A percentile compares a stretch with the other conserved stretches of the same genome.
phyloP scores from a whole-genome alignment of 2,113 vertebrate genomes.

The Ophthalmolycus amberensis region DNA sequence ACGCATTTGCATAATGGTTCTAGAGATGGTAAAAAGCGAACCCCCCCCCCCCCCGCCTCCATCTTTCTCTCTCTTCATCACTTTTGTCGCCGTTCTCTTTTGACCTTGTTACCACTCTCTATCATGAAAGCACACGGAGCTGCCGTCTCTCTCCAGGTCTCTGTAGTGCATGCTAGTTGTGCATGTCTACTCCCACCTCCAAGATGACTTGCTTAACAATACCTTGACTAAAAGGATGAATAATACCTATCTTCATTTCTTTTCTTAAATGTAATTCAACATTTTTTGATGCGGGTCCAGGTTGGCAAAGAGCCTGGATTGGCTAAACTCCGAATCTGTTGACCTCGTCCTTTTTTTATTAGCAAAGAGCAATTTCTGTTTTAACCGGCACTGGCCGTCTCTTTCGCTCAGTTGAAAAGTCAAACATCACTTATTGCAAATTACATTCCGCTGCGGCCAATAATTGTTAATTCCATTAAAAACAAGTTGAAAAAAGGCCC shows the following conservation, averaged over 20 bases:
- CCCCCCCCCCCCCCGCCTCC: conserved; percentile 15
- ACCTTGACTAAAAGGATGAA: neutral
- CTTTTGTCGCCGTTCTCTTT: conserved; percentile 19
- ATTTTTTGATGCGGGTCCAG: neutral
- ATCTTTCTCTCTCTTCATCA: conserved; percentile 40
- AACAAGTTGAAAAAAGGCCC: conserved; percentile 6
- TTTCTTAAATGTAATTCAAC: neutral
- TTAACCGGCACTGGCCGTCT: neutral
- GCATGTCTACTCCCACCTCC: neutral
- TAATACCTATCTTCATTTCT: neutral
- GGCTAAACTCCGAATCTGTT: neutral
- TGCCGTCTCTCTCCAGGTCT: neutral
- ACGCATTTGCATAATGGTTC: conserved; percentile 72
- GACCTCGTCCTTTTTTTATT: conserved; percentile 9
- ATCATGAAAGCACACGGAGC: conserved; percentile 10
- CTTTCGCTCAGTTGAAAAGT: conserved; percentile 21
- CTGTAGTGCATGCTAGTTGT: neutral
- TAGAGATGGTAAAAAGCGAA: conserved; percentile 57
- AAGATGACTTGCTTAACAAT: neutral
- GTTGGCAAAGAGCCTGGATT: conserved; percentile 13
- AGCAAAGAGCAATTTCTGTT: conserved; percentile 20
- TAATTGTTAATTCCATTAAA: conserved; percentile 21
- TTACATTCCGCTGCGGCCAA: neutral
- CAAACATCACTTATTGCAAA: conserved; percentile 18
- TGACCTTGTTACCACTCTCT: conserved; percentile 38